Conservation (phyloP, 2,797 vertebrate genomes). For the Pyrocephalus nanus region DNA sequence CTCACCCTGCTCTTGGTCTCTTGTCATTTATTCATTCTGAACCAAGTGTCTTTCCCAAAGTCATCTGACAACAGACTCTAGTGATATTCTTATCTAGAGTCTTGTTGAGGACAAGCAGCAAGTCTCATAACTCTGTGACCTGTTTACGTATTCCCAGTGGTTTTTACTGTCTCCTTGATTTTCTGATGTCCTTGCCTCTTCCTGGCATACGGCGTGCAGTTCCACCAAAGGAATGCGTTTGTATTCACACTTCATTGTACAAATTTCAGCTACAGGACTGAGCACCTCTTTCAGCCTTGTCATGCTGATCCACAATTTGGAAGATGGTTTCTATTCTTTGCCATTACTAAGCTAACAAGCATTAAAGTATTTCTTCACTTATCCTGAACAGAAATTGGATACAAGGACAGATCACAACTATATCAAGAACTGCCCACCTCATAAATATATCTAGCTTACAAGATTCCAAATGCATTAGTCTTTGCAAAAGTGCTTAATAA, state of each 20-base stretch:
- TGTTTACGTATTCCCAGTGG: not conserved
- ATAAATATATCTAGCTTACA: constrained; percentile 4
- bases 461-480: constrained; percentile 16
- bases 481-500: constrained; percentile 1
- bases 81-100: not conserved
- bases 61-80: not conserved
- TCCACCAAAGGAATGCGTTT: not conserved
- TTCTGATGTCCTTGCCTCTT: not conserved
- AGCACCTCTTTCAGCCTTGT: not conserved
- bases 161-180: not conserved
- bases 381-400: not conserved
- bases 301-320: not conserved
- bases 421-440: not conserved
- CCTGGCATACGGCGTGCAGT: not conserved
- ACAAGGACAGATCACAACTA: not conserved
- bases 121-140: not conserved
- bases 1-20: not conserved
- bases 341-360: not conserved
- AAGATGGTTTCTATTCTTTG: not conserved
- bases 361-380: not conserved
- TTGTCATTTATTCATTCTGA: not conserved
- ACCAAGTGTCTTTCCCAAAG: not conserved
- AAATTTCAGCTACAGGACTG: not conserved
- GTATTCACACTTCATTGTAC: not conserved
- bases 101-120: not conserved